Base-by-base conservation (phyloP, 1,140 invertebrate genomes). In the Drosophila athabasca region DNA sequence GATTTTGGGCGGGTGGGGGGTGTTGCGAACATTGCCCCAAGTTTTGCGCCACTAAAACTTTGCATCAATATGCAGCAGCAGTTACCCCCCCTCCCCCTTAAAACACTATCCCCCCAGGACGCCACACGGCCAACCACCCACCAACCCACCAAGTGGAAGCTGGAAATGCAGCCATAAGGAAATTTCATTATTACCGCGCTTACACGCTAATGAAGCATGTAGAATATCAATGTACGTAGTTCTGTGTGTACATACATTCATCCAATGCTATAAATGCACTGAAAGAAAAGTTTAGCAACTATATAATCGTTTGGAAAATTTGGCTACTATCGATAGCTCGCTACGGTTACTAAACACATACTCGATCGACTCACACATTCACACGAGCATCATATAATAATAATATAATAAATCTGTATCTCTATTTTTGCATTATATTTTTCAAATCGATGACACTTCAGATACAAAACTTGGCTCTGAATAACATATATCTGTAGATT, bases 191-290 rank as follows among this genome's bases (percentile, higher is more conserved):
- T 87, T 87, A 87, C 83, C 82, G 83, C 84, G 83, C 76, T 88
- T 87, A 88, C 84, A 87, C 83, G 83, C 83, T 87, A 88, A 87
- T 87, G 83, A 87, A 87, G 83, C 83, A 87, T 87, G 83, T 87
- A 87, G 88, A 87, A 79, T 87, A 76, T 87, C 83, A 87, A 87
- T 88, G 83, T 88, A 83, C 83, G 83, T 87, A 73, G 77, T 77
- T 60, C 49, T 67, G 49, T 66, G 57, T 62, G 58, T 73, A n/a
- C n/a, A 53, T 62, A 41, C 68, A 55, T 24, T 26, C 17, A 19
- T 41, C 24, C 22, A 46, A 8, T 26, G 6, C 43, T 29, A 45
- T 19, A 26, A 26, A 44, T 24, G 45, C 29, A 31, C 29, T 31
- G 29, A 8, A 3, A 31, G 2, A 31, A 9, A 31, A 24, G 0